Evolutionary conservation across 2,113 vertebrate species (phyloP).

Genomic region (Falco punctatus): DNA sequence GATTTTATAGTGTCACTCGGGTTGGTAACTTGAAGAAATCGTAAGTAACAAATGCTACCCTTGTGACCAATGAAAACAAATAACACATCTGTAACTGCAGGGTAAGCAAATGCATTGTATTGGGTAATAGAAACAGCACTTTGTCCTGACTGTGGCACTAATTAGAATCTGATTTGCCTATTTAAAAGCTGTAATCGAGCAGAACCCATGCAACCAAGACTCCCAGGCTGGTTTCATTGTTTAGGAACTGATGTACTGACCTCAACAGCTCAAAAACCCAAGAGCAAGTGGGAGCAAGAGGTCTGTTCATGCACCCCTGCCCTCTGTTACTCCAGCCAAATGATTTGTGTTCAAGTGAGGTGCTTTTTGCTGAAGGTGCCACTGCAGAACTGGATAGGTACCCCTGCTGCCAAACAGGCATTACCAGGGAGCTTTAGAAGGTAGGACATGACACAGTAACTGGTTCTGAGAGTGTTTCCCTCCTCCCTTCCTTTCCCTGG

Average conservation of each 20-base stretch:
- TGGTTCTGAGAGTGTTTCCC: background rate
- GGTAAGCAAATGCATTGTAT: constrained; percentile 71
- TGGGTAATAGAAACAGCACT: constrained; percentile 72
- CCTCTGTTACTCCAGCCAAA: constrained; percentile 63
- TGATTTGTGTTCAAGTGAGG: constrained; percentile 62
- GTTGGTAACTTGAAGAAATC: constrained; percentile 14
- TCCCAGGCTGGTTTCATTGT: constrained; percentile 64
- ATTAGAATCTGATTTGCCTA: constrained; percentile 85
- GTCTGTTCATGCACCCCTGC: constrained; percentile 13
- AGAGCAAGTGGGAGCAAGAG: background rate
- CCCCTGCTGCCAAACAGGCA: background rate
- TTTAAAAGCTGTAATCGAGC: constrained; percentile 80
- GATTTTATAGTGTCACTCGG: background rate
- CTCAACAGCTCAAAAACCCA: constrained; percentile 71
- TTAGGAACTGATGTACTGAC: constrained; percentile 68
- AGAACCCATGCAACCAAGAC: constrained; percentile 75
- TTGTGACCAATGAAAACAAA: constrained; percentile 55
- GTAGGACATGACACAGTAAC: background rate
- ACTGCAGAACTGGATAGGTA: background rate
- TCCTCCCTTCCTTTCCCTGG: background rate
- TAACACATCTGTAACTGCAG: constrained; percentile 58
- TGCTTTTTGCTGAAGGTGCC: background rate
- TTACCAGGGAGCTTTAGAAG: background rate
- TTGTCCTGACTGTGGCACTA: constrained; percentile 72
- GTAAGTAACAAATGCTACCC: constrained; percentile 27